Evolutionary conservation across 2,797 vertebrate genomes (phyloP).

Genomic region (Siniperca obscura): DNA sequence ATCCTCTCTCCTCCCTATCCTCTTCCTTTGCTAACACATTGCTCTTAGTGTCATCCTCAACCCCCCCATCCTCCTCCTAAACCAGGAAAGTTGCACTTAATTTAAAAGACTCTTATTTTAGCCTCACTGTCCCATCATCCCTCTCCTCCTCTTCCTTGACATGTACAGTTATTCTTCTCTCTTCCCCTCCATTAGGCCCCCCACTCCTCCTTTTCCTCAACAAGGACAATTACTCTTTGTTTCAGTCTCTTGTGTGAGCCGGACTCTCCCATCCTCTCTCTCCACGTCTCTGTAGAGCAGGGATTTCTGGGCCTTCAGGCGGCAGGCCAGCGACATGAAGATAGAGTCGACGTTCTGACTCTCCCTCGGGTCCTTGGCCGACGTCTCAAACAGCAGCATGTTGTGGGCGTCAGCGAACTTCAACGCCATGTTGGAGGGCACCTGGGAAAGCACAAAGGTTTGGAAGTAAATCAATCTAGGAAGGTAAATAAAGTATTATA

Average conservation of each 20-base stretch:
- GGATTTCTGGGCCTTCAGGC: slow-evolving; percentile 95
- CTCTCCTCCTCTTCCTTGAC: slow-evolving; percentile 41
- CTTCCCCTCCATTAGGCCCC: slow-evolving; percentile 39
- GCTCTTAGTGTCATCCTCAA: slow-evolving; percentile 25
- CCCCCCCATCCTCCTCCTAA: slow-evolving; percentile 9
- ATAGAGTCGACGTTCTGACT: slow-evolving; percentile 97
- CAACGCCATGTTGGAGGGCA: slow-evolving; percentile 93
- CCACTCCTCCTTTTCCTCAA: slow-evolving; percentile 80
- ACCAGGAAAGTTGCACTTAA: slow-evolving; percentile 33
- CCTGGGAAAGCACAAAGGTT: slow-evolving; percentile 76
- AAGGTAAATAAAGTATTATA: background rate
- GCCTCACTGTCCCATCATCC: slow-evolving; percentile 28
- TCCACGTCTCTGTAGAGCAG: slow-evolving; percentile 92
- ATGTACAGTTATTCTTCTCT: slow-evolving; percentile 42
- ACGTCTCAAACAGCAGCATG: slow-evolving; percentile 98
- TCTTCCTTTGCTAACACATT: slow-evolving; percentile 10
- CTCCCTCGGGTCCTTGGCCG: slow-evolving; percentile 97
- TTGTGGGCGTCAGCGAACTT: slow-evolving; percentile 97
- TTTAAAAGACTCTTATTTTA: slow-evolving; percentile 38
- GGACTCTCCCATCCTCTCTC: slow-evolving; percentile 89
- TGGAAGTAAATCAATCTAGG: background rate
- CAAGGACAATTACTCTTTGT: slow-evolving; percentile 91
- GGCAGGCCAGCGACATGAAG: slow-evolving; percentile 97
- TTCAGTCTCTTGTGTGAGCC: slow-evolving; percentile 84
- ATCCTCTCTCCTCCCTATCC: background rate